Evolutionary conservation across 2,888 invertebrate genomes (phyloP), one percentile per base, ranked within the genome.

Genomic region (Eupithecia tripunctaria): DNA sequence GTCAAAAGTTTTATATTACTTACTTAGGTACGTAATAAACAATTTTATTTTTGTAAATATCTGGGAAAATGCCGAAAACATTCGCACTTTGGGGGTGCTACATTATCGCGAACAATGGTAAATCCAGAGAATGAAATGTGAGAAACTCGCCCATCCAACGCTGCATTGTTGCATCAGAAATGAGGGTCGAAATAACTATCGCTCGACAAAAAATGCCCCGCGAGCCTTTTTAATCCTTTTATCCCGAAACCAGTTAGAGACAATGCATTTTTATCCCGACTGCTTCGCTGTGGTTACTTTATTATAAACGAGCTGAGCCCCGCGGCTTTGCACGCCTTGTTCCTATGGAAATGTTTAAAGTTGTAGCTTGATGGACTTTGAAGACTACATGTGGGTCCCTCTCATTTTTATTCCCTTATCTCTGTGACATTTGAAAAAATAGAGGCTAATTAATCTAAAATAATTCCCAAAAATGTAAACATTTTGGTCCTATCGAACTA

Each of bases 241-340:
- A 80, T 82, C 76, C 79, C 81, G 72, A 79, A 85, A 86, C 88
- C 84, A 80, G 87, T 89, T 84, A 81, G 84, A 85, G 84, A 89
- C 88, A 89, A 89, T 88, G 79, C 76, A 65, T 67, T 66, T 32
- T 62, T 63, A 63, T 63, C 32, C 36, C 29, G 32, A 60, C 63
- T 63, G 27, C 51, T 63, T 47, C 14, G 38, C 41, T 60, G 27
- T 27, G 38, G 63, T 63, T 38, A 38, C 63, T 12, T 38, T 32
- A 14, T 25, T 32, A 63, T 38, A 32, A 38, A 12, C n/a, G n/a
- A n/a, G n/a, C n/a, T n/a, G n/a, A n/a, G n/a, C n/a, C n/a, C n/a
- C n/a, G n/a, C n/a, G n/a, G n/a, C n/a, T n/a, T n/a, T n/a, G n/a
- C n/a, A n/a, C n/a, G n/a, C n/a, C n/a, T n/a, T n/a, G n/a, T n/a